Evolutionary conservation across 2,113 vertebrate genomes (phyloP).

Genomic region (Salvelinus fontinalis): DNA sequence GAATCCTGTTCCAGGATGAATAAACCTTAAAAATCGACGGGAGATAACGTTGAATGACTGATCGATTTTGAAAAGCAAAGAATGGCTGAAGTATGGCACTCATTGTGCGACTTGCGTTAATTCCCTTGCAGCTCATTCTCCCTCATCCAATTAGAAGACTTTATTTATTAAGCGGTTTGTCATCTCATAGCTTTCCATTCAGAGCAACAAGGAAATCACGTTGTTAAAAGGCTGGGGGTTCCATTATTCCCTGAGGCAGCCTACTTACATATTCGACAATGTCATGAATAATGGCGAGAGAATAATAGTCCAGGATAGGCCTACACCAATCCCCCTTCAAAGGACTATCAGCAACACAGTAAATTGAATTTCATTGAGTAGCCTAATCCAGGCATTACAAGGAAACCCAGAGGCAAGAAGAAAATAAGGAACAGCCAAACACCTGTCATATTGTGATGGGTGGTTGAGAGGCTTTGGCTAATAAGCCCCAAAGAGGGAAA

Average conservation of each 20-base stretch:
- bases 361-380: background rate
- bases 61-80: background rate
- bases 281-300: background rate
- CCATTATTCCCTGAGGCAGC: too few relatives aligned
- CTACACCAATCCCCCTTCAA: background rate
- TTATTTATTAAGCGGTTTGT: slow-evolving; percentile 1
- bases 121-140: background rate
- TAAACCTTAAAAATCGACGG: too few relatives aligned
- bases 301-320: background rate
- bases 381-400: background rate
- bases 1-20: too few relatives aligned
- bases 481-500: background rate
- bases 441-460: background rate
- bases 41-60: background rate
- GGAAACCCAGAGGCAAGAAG: background rate
- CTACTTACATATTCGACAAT: background rate
- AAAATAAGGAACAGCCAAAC: background rate
- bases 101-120: background rate
- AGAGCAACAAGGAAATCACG: background rate
- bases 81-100: background rate
- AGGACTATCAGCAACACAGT: background rate
- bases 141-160: background rate
- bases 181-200: background rate
- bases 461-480: background rate
- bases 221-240: background rate